Conservation (phyloP, 2,113 vertebrate species). For the Apeltes quadracus region DNA sequence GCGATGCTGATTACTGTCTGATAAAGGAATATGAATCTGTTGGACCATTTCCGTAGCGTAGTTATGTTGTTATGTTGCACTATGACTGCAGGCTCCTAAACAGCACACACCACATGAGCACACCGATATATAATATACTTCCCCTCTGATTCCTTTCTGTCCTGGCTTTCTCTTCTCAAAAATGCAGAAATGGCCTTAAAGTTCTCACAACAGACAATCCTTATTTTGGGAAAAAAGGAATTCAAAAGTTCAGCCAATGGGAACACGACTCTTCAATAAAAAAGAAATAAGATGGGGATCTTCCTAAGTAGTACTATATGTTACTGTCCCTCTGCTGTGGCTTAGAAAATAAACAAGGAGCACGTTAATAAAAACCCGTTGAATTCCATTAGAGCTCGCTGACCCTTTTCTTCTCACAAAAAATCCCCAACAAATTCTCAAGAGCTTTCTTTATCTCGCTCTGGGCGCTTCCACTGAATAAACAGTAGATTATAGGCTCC, state of each 20-base stretch:
- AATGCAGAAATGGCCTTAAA: not conserved
- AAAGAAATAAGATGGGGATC: not conserved
- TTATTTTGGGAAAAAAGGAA: not conserved
- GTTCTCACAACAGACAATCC: not conserved
- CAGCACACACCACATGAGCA: not conserved
- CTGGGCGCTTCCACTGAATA: conserved; percentile 78
- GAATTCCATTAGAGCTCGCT: not conserved
- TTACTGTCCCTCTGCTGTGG: not conserved
- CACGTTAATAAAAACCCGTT: not conserved
- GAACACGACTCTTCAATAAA: not conserved
- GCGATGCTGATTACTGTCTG: conserved; percentile 15
- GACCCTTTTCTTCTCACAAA: not conserved
- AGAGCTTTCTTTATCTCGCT: conserved; percentile 35
- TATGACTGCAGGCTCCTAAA: not conserved
- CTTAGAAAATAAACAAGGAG: not conserved
- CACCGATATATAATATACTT: not conserved
- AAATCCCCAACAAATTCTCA: not conserved
- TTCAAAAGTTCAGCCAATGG: not conserved
- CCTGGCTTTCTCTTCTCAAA: not conserved
- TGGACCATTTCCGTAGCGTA: conserved; percentile 18
- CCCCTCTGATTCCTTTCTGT: not conserved
- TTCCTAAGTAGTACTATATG: not conserved
- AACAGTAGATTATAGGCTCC: conserved; percentile 88
- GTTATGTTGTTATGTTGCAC: not conserved
- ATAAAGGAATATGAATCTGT: conserved; percentile 20